phyloP scores from a whole-genome alignment of 2,113 vertebrate species.

The Hepsetus odoe region DNA sequence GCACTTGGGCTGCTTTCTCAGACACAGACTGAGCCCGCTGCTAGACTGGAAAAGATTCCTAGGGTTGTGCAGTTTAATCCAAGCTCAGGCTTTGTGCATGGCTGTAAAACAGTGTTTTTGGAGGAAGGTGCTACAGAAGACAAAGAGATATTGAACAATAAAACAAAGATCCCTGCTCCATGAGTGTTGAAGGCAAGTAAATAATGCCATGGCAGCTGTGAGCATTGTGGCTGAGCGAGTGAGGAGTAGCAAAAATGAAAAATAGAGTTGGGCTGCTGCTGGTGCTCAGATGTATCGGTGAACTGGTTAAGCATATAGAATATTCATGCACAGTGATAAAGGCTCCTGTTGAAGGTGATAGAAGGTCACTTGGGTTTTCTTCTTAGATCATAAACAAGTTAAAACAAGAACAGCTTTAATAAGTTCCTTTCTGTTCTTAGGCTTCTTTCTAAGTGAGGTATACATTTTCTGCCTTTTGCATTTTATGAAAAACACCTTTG shows the following conservation, averaged over 20 bases:
- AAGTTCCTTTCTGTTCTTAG: background rate
- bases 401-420: background rate
- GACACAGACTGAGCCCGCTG: background rate
- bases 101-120: background rate
- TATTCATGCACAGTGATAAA: background rate
- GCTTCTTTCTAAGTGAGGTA: background rate
- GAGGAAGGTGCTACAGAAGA: background rate
- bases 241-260: background rate
- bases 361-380: background rate
- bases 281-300: background rate
- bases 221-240: background rate
- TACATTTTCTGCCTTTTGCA: background rate
- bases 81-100: conserved; percentile 1
- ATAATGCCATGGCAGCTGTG: background rate
- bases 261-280: background rate
- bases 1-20: background rate
- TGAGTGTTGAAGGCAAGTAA: background rate
- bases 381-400: background rate
- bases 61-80: background rate
- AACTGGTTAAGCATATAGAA: background rate
- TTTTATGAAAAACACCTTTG: no score
- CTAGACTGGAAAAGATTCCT: background rate
- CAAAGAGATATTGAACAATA: conserved; percentile 5
- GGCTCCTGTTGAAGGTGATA: background rate
- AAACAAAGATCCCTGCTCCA: background rate